Evolutionary conservation across 2,797 vertebrate genomes (phyloP).

Genomic region (Rhynchotus rufescens): DNA sequence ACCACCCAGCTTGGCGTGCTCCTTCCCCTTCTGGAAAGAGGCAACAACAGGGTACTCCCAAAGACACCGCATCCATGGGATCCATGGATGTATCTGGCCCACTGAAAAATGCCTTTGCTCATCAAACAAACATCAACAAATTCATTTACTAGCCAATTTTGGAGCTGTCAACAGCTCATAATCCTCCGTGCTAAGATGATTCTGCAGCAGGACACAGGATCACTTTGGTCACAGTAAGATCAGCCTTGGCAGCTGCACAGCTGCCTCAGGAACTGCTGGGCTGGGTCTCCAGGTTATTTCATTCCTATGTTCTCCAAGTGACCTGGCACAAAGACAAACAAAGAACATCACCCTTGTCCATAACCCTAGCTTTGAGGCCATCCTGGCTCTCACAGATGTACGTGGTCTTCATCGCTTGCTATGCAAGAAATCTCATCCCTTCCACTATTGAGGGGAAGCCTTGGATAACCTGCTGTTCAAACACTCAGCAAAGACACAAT

Average conservation of each 20-base stretch:
- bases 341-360: background rate
- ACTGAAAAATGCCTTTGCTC: background rate
- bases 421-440: background rate
- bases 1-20: background rate
- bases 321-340: background rate
- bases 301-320: background rate
- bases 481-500: fast-evolving
- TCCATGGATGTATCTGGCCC: background rate
- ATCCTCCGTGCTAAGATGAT: background rate
- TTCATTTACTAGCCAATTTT: background rate
- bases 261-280: background rate
- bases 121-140: background rate
- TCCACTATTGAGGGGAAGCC: background rate
- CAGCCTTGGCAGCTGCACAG: background rate
- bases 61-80: background rate
- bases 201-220: background rate
- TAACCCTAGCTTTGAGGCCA: background rate
- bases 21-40: background rate
- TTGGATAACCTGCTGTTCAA: background rate
- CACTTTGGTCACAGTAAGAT: background rate
- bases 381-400: background rate
- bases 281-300: background rate
- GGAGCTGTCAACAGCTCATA: background rate
- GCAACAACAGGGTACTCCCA: background rate
- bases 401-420: background rate